Evolutionary conservation across 1,140 invertebrate species (phyloP).

Genomic region (Aricia agestis): DNA sequence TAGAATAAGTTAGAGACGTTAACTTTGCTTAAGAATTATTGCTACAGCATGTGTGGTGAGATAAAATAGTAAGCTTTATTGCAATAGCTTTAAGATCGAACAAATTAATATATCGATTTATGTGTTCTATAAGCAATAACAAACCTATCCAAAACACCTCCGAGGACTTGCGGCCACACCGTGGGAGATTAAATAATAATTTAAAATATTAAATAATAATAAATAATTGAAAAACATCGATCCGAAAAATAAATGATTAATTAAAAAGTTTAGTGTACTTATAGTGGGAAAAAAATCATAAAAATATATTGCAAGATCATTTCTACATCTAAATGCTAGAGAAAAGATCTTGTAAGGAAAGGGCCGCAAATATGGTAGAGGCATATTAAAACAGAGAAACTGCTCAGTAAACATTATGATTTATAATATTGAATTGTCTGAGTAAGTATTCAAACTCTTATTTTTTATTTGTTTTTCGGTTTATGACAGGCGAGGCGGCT

Average conservation of each 20-base stretch:
- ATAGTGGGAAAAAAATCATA: too few species aligned
- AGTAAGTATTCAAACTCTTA: background rate
- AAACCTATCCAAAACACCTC: too few species aligned
- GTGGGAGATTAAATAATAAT: too few species aligned
- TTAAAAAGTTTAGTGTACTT: too few species aligned
- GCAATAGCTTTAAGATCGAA: background rate
- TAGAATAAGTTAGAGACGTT: constrained; percentile 5
- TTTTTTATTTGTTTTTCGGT: background rate
- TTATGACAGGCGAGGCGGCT: background rate
- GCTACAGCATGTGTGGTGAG: background rate
- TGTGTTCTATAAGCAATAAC: too few species aligned
- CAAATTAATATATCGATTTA: background rate
- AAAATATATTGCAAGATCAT: too few species aligned
- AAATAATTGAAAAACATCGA: too few species aligned
- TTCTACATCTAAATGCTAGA: too few species aligned
- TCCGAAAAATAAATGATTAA: too few species aligned
- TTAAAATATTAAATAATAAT: too few species aligned
- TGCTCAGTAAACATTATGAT: background rate
- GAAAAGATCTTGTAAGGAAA: background rate
- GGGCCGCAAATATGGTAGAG: background rate
- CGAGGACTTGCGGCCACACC: too few species aligned
- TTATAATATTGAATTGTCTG: background rate
- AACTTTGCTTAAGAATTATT: background rate
- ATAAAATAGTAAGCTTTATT: constrained; percentile 6
- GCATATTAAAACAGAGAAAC: background rate